phyloP scores from a whole-genome alignment of 1,140 invertebrate species.

The Zaprionus taronus region DNA sequence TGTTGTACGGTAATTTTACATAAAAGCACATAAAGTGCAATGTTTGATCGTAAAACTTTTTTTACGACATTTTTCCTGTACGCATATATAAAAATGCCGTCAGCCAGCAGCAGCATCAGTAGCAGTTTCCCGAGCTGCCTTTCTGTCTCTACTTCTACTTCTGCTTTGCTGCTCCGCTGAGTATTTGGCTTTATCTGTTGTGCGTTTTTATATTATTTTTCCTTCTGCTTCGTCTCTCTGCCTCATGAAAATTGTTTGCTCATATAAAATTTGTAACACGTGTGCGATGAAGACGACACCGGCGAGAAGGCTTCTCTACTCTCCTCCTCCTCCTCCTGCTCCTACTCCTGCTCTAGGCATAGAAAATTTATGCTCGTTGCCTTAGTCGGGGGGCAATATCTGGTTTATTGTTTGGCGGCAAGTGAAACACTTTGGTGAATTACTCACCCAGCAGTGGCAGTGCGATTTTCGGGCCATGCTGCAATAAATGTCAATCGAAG shows the following conservation, averaged over 20 bases:
- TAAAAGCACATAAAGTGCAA: conserved; percentile 83
- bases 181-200: conserved; percentile 79
- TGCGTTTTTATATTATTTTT: conserved; percentile 72
- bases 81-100: conserved; percentile 78
- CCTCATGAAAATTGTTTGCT: conserved; percentile 66
- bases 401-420: conserved; percentile 78
- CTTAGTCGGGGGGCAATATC: conserved; percentile 42
- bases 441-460: conserved; percentile 34
- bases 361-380: conserved; percentile 61
- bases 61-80: conserved; percentile 82
- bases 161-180: conserved; percentile 39
- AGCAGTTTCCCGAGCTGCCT: conserved; percentile 29
- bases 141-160: background rate
- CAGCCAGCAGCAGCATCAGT: conserved; percentile 46
- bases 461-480: background rate
- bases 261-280: conserved; percentile 81
- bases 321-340: background rate
- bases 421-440: conserved; percentile 80
- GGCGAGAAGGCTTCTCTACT: conserved; percentile 19
- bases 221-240: conserved; percentile 6
- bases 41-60: conserved; percentile 83
- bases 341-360: conserved; percentile 50
- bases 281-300: conserved; percentile 49
- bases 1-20: conserved; percentile 82
- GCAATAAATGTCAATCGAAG: conserved; percentile 5